These are phyloP conservation scores for Machimus atricapillus DNA, from an alignment of 2,888 invertebrate species.

Conservation along the genomic window DNA sequence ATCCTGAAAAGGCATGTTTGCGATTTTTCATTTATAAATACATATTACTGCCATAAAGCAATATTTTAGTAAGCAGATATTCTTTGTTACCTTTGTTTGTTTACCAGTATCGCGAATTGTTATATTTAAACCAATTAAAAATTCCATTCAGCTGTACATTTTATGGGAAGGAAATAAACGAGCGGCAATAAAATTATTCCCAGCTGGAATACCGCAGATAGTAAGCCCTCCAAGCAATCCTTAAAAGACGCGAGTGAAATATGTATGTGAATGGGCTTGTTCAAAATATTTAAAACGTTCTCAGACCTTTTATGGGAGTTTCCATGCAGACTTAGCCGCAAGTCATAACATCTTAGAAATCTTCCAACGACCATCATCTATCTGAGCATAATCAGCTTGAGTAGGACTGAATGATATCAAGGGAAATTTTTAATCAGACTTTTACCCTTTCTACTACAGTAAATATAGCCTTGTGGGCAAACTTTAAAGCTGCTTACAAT, in stretches of 20 bases:
- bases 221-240: neutral
- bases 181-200: neutral
- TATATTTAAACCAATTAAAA: neutral
- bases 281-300: neutral
- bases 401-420: neutral
- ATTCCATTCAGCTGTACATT: neutral
- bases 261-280: neutral
- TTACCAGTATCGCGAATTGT: neutral
- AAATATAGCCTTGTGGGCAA: neutral
- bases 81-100: neutral
- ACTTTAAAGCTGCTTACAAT: neutral
- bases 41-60: neutral
- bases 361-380: neutral
- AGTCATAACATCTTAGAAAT: neutral
- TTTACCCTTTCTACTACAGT: neutral
- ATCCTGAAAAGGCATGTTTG: neutral
- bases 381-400: neutral
- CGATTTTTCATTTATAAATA: neutral
- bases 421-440: neutral
- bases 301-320: neutral
- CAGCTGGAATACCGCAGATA: neutral
- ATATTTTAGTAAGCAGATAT: neutral
- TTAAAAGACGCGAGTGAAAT: neutral
- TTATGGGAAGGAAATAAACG: neutral
- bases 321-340: neutral